A percentile compares a stretch with the other conserved stretches of the same genome.
phyloP scores from a whole-genome alignment of 2,888 invertebrate genomes.

The Folsomia manolachei region DNA sequence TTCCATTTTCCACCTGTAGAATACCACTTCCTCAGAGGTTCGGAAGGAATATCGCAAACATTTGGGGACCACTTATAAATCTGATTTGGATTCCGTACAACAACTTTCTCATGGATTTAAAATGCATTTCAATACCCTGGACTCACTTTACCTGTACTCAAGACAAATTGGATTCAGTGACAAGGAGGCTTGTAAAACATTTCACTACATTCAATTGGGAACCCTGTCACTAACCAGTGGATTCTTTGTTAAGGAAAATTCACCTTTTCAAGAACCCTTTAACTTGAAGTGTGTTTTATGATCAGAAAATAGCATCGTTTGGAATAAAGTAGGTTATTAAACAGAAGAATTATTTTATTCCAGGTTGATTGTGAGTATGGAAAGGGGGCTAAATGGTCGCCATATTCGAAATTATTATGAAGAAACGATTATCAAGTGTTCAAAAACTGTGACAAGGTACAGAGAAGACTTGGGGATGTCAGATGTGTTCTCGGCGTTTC shows the following conservation, averaged over 20 bases:
- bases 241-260: conserved; percentile 26
- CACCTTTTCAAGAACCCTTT: conserved; percentile 28
- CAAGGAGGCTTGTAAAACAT: conserved; percentile 16
- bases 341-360: not conserved
- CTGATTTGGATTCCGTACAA: conserved; percentile 11
- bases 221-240: conserved; percentile 20
- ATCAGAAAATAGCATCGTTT: not conserved
- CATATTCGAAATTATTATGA: conserved; percentile 24
- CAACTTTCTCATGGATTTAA: conserved; percentile 6
- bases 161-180: conserved; percentile 11
- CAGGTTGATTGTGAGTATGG: conserved; percentile 29
- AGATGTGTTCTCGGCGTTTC: conserved; percentile 24
- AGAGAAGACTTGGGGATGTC: conserved; percentile 20
- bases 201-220: conserved; percentile 18
- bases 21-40: too few species aligned
- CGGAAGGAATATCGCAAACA: not conserved
- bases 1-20: too few species aligned
- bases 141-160: not conserved
- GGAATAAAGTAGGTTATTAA: too few species aligned
- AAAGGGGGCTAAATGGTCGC: conserved; percentile 27
- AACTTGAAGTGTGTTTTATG: conserved; percentile 27
- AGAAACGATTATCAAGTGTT: conserved; percentile 24
- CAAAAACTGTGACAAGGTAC: conserved; percentile 12
- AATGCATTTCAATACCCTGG: conserved; percentile 13
- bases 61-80: not conserved